Base-by-base conservation (phyloP, 2,888 invertebrate species). In the Caenorhabditis sp. region DNA sequence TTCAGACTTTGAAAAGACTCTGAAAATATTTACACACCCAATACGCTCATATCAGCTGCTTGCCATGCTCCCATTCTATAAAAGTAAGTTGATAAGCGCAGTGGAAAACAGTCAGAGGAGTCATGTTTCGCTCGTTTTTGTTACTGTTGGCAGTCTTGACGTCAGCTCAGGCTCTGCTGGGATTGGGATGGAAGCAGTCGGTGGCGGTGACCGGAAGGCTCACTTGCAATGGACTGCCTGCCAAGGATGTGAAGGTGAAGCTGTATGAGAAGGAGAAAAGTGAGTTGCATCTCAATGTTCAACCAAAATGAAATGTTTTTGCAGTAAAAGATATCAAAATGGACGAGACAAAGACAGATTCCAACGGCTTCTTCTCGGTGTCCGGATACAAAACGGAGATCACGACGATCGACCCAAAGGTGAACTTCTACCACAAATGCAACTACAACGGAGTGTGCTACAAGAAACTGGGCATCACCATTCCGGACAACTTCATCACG, bases 381-480 rank as follows among this genome's bases (percentile, higher is more conserved):
- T 46, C 61, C 24, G 80, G 80, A 20, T 62, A 70, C 27, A 72
- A 80, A 35, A 80, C 65, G 5, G 80, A 80, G 56, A 74, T 80
- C 48, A 56, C 71, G 2, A 75, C 65, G 15, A 80, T 78, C 37
- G 80, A 80, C 24, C 80, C 80, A 17, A 59, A 65, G 41, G 48
- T 78, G 22, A 65, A 74, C 56, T 56, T 78, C 13, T 71, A 70
- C 26, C 74, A 78, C 56, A 52, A 45, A 22, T 78, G 73, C 58
- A 62, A 66, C 46, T 72, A 73, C 46, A 73, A 56, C 1, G 68
- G 68, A 6, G 53, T 66, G 3, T 86, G 87, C 73, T 79, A 83
- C 56, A 79, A 82, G 46, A 86, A 86, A 63, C 46, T 87, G 63
- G 78, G 80, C 9, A 84, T 86, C 63, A 76, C 76, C 41, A 82